Evolutionary conservation across 2,113 vertebrate species (phyloP).

Genomic region (Pteronura brasiliensis): DNA sequence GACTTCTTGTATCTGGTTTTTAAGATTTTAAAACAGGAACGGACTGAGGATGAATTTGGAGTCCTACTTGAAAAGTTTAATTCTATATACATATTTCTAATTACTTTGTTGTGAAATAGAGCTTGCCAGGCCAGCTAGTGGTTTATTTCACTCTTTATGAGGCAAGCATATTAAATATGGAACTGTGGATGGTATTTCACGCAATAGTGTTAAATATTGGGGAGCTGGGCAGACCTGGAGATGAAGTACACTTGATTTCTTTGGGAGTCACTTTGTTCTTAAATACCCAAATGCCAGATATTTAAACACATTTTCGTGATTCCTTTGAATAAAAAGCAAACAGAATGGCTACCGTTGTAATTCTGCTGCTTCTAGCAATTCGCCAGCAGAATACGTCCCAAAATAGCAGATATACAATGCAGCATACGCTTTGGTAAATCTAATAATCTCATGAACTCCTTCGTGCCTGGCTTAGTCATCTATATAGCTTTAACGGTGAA

Average conservation of each 20-base stretch:
- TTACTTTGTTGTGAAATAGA: background rate
- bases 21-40: background rate
- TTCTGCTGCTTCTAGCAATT: conserved; percentile 66
- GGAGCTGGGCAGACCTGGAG: background rate
- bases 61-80: background rate
- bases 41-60: background rate
- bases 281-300: background rate
- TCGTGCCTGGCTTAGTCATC: conserved; percentile 57
- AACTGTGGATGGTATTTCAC: background rate
- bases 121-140: background rate
- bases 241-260: background rate
- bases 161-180: background rate
- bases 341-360: conserved; percentile 54
- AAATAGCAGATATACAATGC: conserved; percentile 57
- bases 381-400: conserved; percentile 30
- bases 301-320: conserved; percentile 25
- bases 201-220: background rate
- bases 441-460: conserved; percentile 60
- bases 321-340: conserved; percentile 39
- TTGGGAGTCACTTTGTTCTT: conserved; percentile 14
- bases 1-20: background rate
- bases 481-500: conserved; percentile 50
- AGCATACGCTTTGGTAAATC: conserved; percentile 63
- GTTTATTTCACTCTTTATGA: conserved; percentile 3
- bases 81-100: background rate